Conservation (phyloP, 2,113 vertebrate genomes). For the Sturnira hondurensis region DNA sequence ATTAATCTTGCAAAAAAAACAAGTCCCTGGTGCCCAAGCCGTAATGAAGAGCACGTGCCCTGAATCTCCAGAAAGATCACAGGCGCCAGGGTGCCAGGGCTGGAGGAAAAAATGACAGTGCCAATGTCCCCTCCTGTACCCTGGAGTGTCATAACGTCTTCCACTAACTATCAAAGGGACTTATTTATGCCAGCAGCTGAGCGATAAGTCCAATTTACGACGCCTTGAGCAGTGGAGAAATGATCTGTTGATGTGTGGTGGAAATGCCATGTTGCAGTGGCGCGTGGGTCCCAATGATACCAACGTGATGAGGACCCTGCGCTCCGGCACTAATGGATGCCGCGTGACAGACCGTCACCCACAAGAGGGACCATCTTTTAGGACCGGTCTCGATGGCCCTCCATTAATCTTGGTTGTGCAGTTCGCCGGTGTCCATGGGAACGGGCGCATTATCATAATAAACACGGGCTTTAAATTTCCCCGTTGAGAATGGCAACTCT, state of each 20-base stretch:
- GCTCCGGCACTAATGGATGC: slow-evolving; percentile 81
- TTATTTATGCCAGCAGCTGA: slow-evolving; percentile 99
- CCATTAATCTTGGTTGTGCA: slow-evolving; percentile 83
- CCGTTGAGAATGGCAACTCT: slow-evolving; percentile 74
- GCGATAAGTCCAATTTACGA: slow-evolving; percentile 98
- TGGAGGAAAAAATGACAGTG: slow-evolving; percentile 91
- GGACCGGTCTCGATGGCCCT: slow-evolving; percentile 79
- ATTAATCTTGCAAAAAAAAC: slow-evolving; percentile 99
- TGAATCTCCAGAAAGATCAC: slow-evolving; percentile 97
- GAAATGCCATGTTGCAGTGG: slow-evolving; percentile 91
- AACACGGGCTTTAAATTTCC: slow-evolving; percentile 81
- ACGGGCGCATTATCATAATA: slow-evolving; percentile 82
- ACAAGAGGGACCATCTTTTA: slow-evolving; percentile 82
- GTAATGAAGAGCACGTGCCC: slow-evolving; percentile 99
- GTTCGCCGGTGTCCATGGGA: slow-evolving; percentile 82
- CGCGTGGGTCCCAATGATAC: slow-evolving; percentile 84
- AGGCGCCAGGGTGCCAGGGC: slow-evolving; percentile 94
- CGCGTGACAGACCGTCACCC: slow-evolving; percentile 80
- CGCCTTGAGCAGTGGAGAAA: slow-evolving; percentile 89
- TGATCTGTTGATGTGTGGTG: slow-evolving; percentile 89
- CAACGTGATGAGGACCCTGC: slow-evolving; percentile 80
- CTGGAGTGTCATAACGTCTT: slow-evolving; percentile 98
- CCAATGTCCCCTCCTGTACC: slow-evolving; percentile 95
- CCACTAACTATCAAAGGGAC: slow-evolving; percentile 99
- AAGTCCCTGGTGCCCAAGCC: slow-evolving; percentile 97